A percentile compares a stretch with the other conserved stretches of the same genome.
Evolutionary conservation across 2,113 vertebrate genomes (phyloP).

Genomic region (Naja naja): DNA sequence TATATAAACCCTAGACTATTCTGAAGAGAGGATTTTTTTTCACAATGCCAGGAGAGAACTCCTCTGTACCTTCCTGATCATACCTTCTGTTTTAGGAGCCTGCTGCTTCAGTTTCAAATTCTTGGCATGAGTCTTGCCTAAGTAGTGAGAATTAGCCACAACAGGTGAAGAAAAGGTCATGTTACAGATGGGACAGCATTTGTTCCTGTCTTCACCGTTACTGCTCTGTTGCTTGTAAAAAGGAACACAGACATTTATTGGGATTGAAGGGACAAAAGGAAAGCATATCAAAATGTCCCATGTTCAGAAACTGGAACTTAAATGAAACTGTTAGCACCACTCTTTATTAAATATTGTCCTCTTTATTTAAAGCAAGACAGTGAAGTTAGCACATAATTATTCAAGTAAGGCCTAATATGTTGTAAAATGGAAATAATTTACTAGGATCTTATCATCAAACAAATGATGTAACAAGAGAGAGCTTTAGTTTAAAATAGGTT

Average conservation of each 20-base stretch:
- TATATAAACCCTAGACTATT: neutral
- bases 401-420: neutral
- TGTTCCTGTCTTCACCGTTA: conserved; percentile 81
- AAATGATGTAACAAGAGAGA: neutral
- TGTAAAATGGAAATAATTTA: neutral
- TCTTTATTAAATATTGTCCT: neutral
- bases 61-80: conserved; percentile 7
- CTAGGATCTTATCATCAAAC: neutral
- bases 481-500: accelerated
- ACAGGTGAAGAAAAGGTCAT: conserved; percentile 93
- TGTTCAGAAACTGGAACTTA: neutral
- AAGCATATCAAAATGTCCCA: neutral
- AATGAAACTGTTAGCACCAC: neutral
- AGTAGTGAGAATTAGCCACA: conserved; percentile 92
- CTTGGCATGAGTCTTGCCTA: conserved; percentile 95
- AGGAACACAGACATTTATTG: conserved; percentile 38
- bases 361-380: neutral
- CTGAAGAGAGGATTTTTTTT: neutral
- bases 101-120: conserved; percentile 85
- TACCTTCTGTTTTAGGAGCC: conserved; percentile 77
- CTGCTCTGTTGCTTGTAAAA: conserved; percentile 74
- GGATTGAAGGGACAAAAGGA: neutral
- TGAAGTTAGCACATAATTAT: conserved; percentile 17
- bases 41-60: neutral
- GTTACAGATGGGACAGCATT: conserved; percentile 90